Percentiles rank a stretch among this genome's conserved stretches.
Evolutionary conservation across 2,113 vertebrate genomes (phyloP).

Genomic region (Dromas ardeola): DNA sequence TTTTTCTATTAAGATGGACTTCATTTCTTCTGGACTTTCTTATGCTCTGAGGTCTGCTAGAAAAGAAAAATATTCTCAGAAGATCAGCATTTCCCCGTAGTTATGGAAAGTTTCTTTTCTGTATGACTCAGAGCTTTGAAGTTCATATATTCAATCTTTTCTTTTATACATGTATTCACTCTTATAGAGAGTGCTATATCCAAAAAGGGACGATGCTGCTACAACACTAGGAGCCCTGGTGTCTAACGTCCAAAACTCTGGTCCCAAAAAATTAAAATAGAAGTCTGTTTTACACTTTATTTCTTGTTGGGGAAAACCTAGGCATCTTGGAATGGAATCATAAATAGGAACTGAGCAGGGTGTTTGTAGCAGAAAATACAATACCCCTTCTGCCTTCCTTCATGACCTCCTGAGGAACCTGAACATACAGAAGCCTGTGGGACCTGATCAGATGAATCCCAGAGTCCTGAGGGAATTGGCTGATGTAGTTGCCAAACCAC

Average conservation of each 20-base stretch:
- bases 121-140: conserved; percentile 3
- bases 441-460: background rate
- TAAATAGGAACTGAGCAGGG: background rate
- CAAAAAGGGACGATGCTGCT: background rate
- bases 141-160: background rate
- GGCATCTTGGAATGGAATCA: background rate
- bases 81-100: background rate
- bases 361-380: background rate
- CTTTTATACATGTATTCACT: background rate
- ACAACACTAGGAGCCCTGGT: background rate
- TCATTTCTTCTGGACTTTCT: background rate
- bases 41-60: background rate
- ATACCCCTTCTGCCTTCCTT: background rate
- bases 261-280: background rate
- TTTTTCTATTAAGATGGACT: background rate
- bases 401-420: background rate
- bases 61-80: background rate
- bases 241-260: background rate
- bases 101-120: background rate
- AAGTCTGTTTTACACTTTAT: background rate
- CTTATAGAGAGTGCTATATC: background rate
- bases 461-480: background rate
- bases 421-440: background rate
- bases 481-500: background rate
- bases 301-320: background rate